These are phyloP conservation scores for Pipra filicauda DNA, from an alignment of 2,113 vertebrate genomes.

Conservation along the genomic window DNA sequence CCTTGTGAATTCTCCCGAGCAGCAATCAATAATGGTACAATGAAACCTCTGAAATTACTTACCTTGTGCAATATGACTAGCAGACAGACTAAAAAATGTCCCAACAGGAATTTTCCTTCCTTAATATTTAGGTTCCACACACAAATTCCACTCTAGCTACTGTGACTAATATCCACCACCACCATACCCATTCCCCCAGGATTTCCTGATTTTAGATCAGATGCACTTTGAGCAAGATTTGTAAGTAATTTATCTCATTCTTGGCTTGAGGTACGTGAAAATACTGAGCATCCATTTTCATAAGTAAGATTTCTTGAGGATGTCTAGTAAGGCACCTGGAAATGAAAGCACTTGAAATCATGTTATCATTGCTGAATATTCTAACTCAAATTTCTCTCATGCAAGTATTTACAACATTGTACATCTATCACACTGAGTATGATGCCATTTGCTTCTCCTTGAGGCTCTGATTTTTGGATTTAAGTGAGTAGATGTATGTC, in stretches of 20 bases:
- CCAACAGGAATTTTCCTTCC: not conserved
- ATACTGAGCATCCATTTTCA: not conserved
- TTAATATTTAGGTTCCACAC: not conserved
- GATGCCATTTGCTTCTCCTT: not conserved
- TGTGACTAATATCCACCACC: not conserved
- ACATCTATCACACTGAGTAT: not conserved
- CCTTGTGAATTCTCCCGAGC: constrained; percentile 6
- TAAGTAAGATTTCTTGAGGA: not conserved
- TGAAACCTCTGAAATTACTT: not conserved
- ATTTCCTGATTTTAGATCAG: not conserved
- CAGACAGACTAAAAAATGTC: not conserved
- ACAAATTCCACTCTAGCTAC: not conserved
- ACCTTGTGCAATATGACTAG: not conserved
- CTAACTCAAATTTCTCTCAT: not conserved
- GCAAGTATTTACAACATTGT: not conserved
- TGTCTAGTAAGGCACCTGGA: not conserved
- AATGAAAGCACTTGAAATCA: not conserved
- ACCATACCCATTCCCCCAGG: not conserved
- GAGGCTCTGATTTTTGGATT: not conserved
- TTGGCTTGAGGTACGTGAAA: not conserved
- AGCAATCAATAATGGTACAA: not conserved
- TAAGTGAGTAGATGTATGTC: not conserved
- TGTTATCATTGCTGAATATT: not conserved
- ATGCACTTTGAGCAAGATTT: not conserved
- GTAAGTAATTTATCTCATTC: not conserved